Percentiles rank a stretch among this genome's conserved stretches.
These are phyloP conservation scores for Tiaroga cobitis DNA, from an alignment of 2,797 vertebrate species.

Conservation along the genomic window DNA sequence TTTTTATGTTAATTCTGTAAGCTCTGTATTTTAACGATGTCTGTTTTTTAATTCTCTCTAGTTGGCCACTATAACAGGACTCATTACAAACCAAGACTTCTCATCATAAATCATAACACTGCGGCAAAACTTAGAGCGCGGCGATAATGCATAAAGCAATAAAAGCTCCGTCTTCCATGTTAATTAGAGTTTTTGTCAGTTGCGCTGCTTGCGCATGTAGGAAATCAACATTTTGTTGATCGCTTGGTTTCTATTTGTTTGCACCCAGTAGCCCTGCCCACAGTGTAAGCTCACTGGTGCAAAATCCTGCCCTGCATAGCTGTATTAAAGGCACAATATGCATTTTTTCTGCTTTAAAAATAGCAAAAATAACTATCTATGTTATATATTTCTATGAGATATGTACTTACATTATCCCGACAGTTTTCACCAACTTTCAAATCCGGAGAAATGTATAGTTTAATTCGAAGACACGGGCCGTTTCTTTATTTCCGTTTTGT, in stretches of 20 bases:
- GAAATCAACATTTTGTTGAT: neutral
- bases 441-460: no score
- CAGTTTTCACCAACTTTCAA: no score
- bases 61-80: neutral
- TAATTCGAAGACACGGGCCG: no score
- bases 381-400: no score
- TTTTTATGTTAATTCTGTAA: constrained; percentile 27
- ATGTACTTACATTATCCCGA: no score
- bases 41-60: constrained; percentile 6
- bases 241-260: neutral
- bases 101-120: neutral
- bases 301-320: neutral
- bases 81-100: neutral
- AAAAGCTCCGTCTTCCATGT: neutral
- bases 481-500: no score
- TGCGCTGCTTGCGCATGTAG: neutral
- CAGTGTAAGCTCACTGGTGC: neutral
- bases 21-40: constrained; percentile 14
- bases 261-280: neutral
- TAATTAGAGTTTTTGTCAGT: neutral
- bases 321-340: no score
- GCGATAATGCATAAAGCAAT: neutral
- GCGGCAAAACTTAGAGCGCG: neutral
- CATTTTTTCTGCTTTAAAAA: no score
- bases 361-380: no score